Percentiles rank a stretch among this genome's conserved stretches.
Evolutionary conservation across 2,888 invertebrate genomes (phyloP).

Genomic region (Chloroclysta siterata): DNA sequence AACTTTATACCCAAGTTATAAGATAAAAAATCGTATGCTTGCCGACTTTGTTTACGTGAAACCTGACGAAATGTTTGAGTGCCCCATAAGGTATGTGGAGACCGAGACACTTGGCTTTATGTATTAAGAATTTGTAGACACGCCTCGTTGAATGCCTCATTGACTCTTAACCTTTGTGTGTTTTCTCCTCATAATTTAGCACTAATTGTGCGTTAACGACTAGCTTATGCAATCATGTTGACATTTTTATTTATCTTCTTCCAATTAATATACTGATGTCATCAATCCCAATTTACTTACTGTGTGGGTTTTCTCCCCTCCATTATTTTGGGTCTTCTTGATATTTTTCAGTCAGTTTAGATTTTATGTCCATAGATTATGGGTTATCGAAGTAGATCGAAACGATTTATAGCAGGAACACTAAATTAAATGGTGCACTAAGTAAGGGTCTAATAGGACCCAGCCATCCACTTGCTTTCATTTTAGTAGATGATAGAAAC

Average conservation of each 20-base stretch:
- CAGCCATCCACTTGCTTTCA: slow-evolving; percentile 30
- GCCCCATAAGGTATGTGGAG: slow-evolving; percentile 68
- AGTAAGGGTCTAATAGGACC: slow-evolving; percentile 26
- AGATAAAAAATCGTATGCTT: slow-evolving; percentile 44
- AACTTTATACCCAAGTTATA: slow-evolving; percentile 42
- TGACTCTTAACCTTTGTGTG: slow-evolving; percentile 42
- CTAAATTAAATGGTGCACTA: slow-evolving; percentile 34
- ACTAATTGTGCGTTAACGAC: slow-evolving; percentile 37
- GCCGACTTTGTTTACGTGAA: slow-evolving; percentile 65
- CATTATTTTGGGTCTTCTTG: neutral
- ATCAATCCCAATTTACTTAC: neutral
- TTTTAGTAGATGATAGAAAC: too few relatives aligned
- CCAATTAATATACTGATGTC: slow-evolving; percentile 1
- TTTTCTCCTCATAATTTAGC: slow-evolving; percentile 44
- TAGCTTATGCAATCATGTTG: slow-evolving; percentile 30
- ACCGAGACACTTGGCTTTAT: slow-evolving; percentile 48
- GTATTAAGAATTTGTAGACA: slow-evolving; percentile 51
- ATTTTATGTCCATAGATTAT: slow-evolving; percentile 13
- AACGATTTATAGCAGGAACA: slow-evolving; percentile 31
- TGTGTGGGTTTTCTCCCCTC: neutral
- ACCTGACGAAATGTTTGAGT: slow-evolving; percentile 65
- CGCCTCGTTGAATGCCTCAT: slow-evolving; percentile 43
- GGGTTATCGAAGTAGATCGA: slow-evolving; percentile 6
- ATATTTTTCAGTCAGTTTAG: slow-evolving; percentile 4
- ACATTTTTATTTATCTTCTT: slow-evolving; percentile 30